Evolutionary conservation across 2,888 invertebrate genomes (phyloP).

Genomic region (Dryococelus australis): DNA sequence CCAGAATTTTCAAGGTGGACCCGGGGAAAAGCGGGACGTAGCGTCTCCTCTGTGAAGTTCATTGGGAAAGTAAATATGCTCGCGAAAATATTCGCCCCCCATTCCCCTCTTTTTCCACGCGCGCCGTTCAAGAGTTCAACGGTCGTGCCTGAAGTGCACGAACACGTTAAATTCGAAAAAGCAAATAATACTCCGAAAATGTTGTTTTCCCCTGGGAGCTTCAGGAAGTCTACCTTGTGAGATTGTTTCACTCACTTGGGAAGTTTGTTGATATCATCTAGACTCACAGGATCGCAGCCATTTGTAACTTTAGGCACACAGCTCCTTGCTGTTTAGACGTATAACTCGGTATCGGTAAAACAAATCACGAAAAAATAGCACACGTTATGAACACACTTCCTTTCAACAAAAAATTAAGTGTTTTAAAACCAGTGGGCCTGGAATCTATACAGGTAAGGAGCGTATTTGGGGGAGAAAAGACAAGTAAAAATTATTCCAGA

Average conservation of each 20-base stretch:
- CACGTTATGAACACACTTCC: too few species aligned
- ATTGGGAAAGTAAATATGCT: slow-evolving; percentile 1
- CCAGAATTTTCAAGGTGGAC: not conserved
- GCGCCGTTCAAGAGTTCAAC: not conserved
- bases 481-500: too few species aligned
- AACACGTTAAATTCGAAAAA: not conserved
- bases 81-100: not conserved
- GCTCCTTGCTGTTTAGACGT: too few species aligned
- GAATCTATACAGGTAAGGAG: too few species aligned
- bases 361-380: too few species aligned
- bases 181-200: not conserved
- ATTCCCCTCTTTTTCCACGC: not conserved
- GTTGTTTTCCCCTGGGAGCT: not conserved
- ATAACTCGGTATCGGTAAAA: too few species aligned
- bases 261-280: not conserved
- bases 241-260: not conserved
- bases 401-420: too few species aligned
- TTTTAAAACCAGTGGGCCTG: too few species aligned
- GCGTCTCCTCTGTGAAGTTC: not conserved
- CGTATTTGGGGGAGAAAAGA: too few species aligned
- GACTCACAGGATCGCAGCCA: not conserved
- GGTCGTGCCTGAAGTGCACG: not conserved
- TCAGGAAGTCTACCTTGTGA: not conserved
- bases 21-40: too few species aligned
- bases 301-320: too few species aligned